Evolutionary conservation across 2,797 vertebrate species (phyloP), one percentile per base, ranked within the genome.

Genomic region (Microhierax caerulescens): DNA sequence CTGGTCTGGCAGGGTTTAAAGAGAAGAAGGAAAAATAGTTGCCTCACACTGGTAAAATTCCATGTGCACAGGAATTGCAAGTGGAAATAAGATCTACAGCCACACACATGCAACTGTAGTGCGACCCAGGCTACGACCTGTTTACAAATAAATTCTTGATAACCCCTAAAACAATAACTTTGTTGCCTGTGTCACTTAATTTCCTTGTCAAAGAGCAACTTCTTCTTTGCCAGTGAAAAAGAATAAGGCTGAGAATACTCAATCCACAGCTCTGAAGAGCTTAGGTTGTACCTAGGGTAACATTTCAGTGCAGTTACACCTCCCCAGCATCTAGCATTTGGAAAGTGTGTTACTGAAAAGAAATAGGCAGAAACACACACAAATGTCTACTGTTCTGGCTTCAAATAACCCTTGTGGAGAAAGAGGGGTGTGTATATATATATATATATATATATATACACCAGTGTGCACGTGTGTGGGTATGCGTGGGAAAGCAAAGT

Each of bases 221-320:
- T 60, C 34, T 51, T 95, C 56, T 83, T 80, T 39, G 45, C 34
- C 72, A 36, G n/a, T 60, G 96, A 95, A 97, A 97, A 97, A 94
- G 47, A 96, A 77, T 92, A 95, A 34, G 81, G 93, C 93, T 94
- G 96, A 97, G 95, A 98, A 97, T 5, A 5, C 53, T 90, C 67
- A 81, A 10, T 37, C 63, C 50, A 11, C 64, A 93, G 67, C 47
- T 72, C 93, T 72, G 87, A 90, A 86, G 59, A 36, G 28, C 53
- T 96, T 67, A 78, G 78, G 48, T 34, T 57, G 57, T 37, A 91
- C 39, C 25, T 8, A 84, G 95, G 77, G 39, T 91, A 90, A 78
- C 45, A 91, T 97, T 97, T 98, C 95, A 94, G 21, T 22, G 50
- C 70, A 61, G 67, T 80, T 92, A 85, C 65, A 24, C 72, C 73